Base-by-base conservation (phyloP, 1,140 invertebrate species). In the Rhynchophorus ferrugineus region DNA sequence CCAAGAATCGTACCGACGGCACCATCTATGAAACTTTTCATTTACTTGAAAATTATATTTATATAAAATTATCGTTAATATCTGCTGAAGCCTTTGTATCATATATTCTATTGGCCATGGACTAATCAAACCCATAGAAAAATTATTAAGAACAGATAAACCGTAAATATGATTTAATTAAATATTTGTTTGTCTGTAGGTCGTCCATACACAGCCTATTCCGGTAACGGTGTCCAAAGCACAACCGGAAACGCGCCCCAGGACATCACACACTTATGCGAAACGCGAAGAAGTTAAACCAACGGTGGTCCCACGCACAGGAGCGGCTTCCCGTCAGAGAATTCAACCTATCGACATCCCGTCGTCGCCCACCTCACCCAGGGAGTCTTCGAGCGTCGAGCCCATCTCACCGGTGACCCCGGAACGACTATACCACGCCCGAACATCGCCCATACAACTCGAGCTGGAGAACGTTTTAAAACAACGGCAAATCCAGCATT, bases 291-390 rank as follows among this genome's bases (percentile, higher is more conserved):
- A 52, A 45, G 24, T 42, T 16, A 64, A 63, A 51, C 60, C 61
- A 3, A 45, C 49, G 16, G 48, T 57, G 17, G 58, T 56, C 2
- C 60, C 60, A 3, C 48, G 62, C 3, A 69, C 70, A 1, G 73
- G 73, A 11, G 67, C 73, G 0, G 72, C 71, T 0, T 60, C 73
- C 1, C 57, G 76, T 11, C 78, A 80, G 62, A 68, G 77, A 13
- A 69, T 78, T 13, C 51, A 75, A 60, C 77, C 77, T 2, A 71
- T 77, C 33, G 76, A 78, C 50, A 70, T 79, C 37, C 71, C 72
- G n/a, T 59, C 59, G 22, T 65, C 67, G 42, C 63, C 68, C 7
- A 68, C 68, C 1, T 46, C 54, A 13, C 6, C 33, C 2, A 54
- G 49, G 20, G 34, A 29, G 13, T 18, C 18, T 8, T 36, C 35